Evolutionary conservation across 2,113 vertebrate genomes (phyloP).

Genomic region (Monarcha castaneiventris): DNA sequence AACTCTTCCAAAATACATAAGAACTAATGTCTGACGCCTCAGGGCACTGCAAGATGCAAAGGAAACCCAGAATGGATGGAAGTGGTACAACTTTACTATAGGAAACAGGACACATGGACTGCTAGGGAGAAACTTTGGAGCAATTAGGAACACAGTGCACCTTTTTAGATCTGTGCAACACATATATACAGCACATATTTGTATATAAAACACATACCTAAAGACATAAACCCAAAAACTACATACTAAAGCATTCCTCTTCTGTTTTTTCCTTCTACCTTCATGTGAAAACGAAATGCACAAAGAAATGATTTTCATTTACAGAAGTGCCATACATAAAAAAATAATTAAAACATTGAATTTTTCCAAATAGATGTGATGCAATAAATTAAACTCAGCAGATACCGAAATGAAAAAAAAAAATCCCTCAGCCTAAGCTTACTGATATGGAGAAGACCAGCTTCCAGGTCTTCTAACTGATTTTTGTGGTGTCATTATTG

Average conservation of each 20-base stretch:
- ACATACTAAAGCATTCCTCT: not conserved
- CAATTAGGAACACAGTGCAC: not conserved
- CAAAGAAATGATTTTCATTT: constrained; percentile 42
- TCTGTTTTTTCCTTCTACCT: not conserved
- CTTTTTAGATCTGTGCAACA: not conserved
- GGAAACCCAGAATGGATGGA: not conserved
- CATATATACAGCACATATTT: not conserved
- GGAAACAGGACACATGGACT: not conserved
- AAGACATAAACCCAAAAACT: not conserved
- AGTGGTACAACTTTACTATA: not conserved
- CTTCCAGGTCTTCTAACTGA: not conserved
- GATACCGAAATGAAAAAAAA: not conserved
- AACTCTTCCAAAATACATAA: not conserved
- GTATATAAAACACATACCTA: not conserved
- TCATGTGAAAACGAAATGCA: not conserved
- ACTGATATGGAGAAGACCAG: not conserved
- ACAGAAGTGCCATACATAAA: constrained; percentile 23
- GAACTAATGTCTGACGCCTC: not conserved
- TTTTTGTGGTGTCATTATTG: constrained; percentile 5
- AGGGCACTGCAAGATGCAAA: not conserved
- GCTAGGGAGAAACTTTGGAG: not conserved
- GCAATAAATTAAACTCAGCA: constrained; percentile 33
- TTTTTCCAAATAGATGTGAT: constrained; percentile 57
- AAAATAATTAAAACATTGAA: constrained; percentile 66
- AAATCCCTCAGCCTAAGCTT: not conserved